Conservation (phyloP, 1,140 invertebrate genomes). For the Brachionus calyciflorus region DNA sequence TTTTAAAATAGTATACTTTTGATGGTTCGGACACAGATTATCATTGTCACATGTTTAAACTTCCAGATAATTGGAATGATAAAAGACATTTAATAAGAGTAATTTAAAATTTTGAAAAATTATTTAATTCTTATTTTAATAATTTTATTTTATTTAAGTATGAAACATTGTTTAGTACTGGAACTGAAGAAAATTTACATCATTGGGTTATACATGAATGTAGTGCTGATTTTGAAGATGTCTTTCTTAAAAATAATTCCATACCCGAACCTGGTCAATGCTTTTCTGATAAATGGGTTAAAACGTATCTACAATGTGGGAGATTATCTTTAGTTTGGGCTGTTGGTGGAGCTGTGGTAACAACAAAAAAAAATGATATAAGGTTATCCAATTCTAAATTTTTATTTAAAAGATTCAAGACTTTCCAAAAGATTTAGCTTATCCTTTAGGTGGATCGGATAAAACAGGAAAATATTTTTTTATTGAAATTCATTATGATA, state of each 20-base stretch:
- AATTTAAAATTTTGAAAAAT: no score
- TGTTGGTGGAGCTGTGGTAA: constrained; percentile 9
- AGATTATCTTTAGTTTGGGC: constrained; percentile 11
- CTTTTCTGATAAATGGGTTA: not conserved
- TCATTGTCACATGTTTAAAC: constrained; percentile 32
- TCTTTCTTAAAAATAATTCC: not conserved
- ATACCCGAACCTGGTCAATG: not conserved
- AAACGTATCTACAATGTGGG: not conserved
- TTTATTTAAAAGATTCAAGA: not conserved
- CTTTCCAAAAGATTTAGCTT: constrained; percentile 38
- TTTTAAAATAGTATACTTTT: constrained; percentile 19
- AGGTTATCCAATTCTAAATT: not conserved
- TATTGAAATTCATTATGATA: constrained; percentile 38
- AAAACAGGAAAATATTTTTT: constrained; percentile 21
- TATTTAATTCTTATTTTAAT: no score
- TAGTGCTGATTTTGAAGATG: not conserved
- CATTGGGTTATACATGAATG: constrained; percentile 18
- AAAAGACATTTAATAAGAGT: constrained; percentile 43
- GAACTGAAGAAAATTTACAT: constrained; percentile 8
- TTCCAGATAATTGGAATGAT: constrained; percentile 30
- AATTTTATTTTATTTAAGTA: no score
- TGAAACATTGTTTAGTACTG: constrained; percentile 23
- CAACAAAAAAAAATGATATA: not conserved
- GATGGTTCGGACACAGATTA: constrained; percentile 15
- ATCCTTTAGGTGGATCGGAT: constrained; percentile 11